These are phyloP conservation scores for Pantherophis vulpinus DNA, from an alignment of 2,797 vertebrate species.

Conservation along the genomic window DNA sequence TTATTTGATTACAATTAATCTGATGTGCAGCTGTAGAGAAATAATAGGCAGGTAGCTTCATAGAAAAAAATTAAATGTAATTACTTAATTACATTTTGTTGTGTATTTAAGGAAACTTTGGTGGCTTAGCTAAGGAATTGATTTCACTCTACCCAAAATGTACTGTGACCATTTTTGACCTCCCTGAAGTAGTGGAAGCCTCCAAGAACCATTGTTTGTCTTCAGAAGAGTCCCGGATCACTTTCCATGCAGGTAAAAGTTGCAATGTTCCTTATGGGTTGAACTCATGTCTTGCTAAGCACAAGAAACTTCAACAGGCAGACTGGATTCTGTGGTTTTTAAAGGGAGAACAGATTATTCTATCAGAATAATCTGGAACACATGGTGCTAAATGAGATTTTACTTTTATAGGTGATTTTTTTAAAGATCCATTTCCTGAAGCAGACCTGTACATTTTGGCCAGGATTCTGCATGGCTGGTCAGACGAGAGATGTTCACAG, in stretches of 20 bases:
- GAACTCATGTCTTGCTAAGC: neutral
- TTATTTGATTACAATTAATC: neutral
- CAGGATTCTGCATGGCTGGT: conserved; percentile 84
- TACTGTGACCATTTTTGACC: conserved; percentile 81
- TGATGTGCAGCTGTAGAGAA: too few species aligned
- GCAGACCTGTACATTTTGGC: conserved; percentile 84
- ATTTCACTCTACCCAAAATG: conserved; percentile 78
- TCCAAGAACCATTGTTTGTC: conserved; percentile 73
- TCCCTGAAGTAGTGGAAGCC: conserved; percentile 76
- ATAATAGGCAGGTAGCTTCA: too few species aligned
- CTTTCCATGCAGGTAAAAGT: conserved; percentile 78
- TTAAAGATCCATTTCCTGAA: conserved; percentile 77
- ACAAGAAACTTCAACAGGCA: neutral
- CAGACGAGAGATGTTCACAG: conserved; percentile 72
- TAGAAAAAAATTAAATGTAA: too few species aligned
- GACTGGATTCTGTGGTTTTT: neutral
- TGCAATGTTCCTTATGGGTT: neutral
- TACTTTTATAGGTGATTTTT: conserved; percentile 79
- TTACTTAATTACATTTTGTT: neutral
- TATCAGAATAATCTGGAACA: neutral
- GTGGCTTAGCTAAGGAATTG: conserved; percentile 81
- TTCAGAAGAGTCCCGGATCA: conserved; percentile 60
- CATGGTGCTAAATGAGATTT: neutral
- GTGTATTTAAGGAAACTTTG: conserved; percentile 77
- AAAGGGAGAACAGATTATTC: neutral